Base-by-base conservation (phyloP, 2,888 invertebrate species). In the Standfussiana lucernea region DNA sequence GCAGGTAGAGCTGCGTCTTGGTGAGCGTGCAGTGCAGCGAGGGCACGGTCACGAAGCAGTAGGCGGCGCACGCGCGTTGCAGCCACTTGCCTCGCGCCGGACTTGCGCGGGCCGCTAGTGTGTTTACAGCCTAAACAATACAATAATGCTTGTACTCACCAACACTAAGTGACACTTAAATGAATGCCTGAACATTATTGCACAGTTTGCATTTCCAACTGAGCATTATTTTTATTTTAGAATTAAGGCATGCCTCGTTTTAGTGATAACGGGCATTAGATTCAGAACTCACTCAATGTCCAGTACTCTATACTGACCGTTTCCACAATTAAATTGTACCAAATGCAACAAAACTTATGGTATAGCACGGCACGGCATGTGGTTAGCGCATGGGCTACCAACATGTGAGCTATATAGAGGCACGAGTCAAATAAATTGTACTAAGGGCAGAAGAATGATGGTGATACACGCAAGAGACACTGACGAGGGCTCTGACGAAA, bases 1-100 rank as follows among this genome's bases (percentile, higher is more conserved):
- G 96, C 77, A 99, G 97, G 96, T 99, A 99, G 68, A 99, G 97
- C 89, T 98, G 98, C 89, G 99, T 97, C 91, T 98, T 97, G 40
- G 97, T 97, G 80, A 98, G 97, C n/a, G 98, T 97, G 79, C 98
- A 98, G 89, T 97, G 97, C 92, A 99, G 97, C 24, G 99, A 99
- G n/a, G 99, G 99, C 93, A 99, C 98, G 15, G 99, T 99, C 82
- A 99, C 99, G 95, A 98, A 99, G 94, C 98, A 98, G 95, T 99
- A 99, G 0, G 99, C 99, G 65, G 99, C 98, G 96, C 99, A 99
- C 4, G 99, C 99, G 91, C 99, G 98, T 47, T 98, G 98, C 96
- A 99, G 98, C 88, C 98, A 98, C 24, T 98, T 98, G 4, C 98
- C 98, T 56, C 88, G 88, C 56, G 88, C 81, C 56, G 86, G 85